A percentile compares a stretch with the other conserved stretches of the same genome.
phyloP scores from a whole-genome alignment of 2,888 invertebrate genomes.

The Harpalus rubripes region DNA sequence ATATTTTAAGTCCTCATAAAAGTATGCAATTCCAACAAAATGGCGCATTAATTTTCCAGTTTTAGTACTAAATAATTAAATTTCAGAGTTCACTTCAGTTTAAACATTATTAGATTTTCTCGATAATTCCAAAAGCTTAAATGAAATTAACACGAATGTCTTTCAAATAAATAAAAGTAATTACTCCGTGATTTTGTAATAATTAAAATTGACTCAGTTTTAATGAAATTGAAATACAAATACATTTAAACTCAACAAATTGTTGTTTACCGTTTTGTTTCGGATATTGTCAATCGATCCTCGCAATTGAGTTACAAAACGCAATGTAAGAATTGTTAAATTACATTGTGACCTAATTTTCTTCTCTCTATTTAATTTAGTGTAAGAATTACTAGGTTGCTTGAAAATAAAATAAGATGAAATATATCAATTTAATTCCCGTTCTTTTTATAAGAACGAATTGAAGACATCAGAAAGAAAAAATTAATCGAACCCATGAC shows the following conservation, averaged over 20 bases:
- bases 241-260: neutral
- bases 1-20: neutral
- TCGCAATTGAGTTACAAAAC: too few relatives aligned
- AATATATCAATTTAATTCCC: too few relatives aligned
- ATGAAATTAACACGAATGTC: neutral
- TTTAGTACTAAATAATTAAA: neutral
- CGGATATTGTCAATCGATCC: too few relatives aligned
- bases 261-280: too few relatives aligned
- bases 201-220: neutral
- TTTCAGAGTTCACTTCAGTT: neutral
- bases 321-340: too few relatives aligned
- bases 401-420: too few relatives aligned
- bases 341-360: too few relatives aligned
- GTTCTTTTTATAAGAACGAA: too few relatives aligned
- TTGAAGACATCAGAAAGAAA: too few relatives aligned
- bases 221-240: neutral
- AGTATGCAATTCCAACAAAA: neutral
- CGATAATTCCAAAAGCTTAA: neutral
- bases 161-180: neutral
- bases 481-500: too few relatives aligned
- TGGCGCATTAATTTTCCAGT: neutral
- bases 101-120: constrained; percentile 1
- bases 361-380: too few relatives aligned
- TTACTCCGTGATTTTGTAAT: neutral
- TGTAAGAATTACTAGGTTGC: too few relatives aligned